Evolutionary conservation across 2,888 invertebrate genomes (phyloP), one percentile per base, ranked within the genome.

Genomic region (Acrobasis consociella): DNA sequence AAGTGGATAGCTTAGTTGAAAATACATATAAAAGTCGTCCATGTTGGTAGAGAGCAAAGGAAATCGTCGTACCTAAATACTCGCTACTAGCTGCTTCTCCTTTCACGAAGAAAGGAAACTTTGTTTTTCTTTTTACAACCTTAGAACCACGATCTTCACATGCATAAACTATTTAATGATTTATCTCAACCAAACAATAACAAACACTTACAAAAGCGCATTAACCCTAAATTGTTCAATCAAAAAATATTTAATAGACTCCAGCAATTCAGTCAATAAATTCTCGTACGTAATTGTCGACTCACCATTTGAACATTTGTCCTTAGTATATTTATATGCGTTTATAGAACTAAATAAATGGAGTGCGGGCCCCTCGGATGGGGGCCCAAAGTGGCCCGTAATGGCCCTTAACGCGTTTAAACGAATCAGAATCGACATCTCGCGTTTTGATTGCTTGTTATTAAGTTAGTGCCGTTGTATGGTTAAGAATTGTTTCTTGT

Each of bases 241-340:
- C 49, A 62, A 62, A 61, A 62, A 61, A 60, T 55, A 49, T 62
- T 55, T 62, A 53, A 61, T 52, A 53, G 55, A 53, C 55, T 22
- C 49, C 50, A 61, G 55, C 62, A 68, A 66, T 65, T 61, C 37
- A 85, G 84, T 85, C 85, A 88, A 90, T 89, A 86, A 87, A 85
- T 84, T 83, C 82, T 77, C 85, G 72, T 73, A 64, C 70, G 79
- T 89, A 85, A 90, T 89, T 85, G 89, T 87, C 82, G 78, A 87
- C 89, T 89, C 89, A 90, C 89, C 86, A 82, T 83, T 72, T 80
- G 70, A 71, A 75, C 78, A 76, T 81, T 82, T 78, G 80, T 79
- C 77, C 74, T 75, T 68, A 72, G 70, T 67, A 68, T 72, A 72
- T 62, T 62, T 49, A 62, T 62, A 10, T 39, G n/a, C 62, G 55